Conservation (phyloP, 2,888 invertebrate genomes). For the Deilephila elpenor region DNA sequence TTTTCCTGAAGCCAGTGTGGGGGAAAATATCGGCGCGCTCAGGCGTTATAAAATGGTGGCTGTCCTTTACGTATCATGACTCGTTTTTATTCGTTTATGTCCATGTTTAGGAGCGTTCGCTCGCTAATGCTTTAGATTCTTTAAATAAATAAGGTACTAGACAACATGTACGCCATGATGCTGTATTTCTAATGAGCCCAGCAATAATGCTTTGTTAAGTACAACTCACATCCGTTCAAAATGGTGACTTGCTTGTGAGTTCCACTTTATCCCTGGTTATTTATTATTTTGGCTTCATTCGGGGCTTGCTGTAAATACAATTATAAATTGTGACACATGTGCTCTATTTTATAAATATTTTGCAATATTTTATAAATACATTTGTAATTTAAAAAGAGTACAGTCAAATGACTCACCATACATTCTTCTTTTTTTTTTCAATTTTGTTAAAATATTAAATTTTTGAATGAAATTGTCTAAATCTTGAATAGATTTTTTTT, state of each 20-base stretch:
- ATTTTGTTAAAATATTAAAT: too few species aligned
- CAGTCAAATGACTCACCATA: background rate
- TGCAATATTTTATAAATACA: background rate
- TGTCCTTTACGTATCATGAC: constrained; percentile 74
- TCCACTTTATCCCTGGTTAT: constrained; percentile 34
- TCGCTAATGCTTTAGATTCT: constrained; percentile 52
- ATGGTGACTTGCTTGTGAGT: constrained; percentile 85
- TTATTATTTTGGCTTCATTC: constrained; percentile 13
- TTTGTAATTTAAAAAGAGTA: background rate
- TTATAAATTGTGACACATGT: background rate
- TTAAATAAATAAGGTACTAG: constrained; percentile 56
- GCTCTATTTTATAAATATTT: background rate
- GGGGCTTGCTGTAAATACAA: background rate
- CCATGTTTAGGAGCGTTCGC: constrained; percentile 57
- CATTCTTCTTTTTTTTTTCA: background rate
- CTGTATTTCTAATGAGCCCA: constrained; percentile 58
- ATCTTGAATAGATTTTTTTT: too few species aligned
- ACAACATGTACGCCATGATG: constrained; percentile 55
- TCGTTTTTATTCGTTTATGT: constrained; percentile 70
- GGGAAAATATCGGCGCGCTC: constrained; percentile 82
- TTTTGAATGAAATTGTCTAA: too few species aligned
- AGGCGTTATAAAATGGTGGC: constrained; percentile 85
- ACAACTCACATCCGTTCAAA: constrained; percentile 86
- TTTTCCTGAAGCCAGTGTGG: constrained; percentile 83
- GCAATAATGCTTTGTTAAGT: constrained; percentile 78